Base-by-base conservation (phyloP, 2,888 invertebrate genomes). In the Nysson spinosus region DNA sequence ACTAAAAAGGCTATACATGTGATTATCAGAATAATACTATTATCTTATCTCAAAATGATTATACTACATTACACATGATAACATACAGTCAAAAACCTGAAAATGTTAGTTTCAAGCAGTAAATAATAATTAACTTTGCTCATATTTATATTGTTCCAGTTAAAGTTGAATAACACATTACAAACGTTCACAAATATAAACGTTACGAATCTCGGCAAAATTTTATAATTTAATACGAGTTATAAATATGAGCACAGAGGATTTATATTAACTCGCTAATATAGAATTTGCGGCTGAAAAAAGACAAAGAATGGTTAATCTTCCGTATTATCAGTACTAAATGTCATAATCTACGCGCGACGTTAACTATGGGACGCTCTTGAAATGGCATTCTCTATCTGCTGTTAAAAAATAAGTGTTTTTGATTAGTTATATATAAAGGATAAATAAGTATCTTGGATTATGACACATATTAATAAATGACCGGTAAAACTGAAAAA, bases 11-110 rank as follows among this genome's bases (percentile, higher is more conserved):
- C n/a, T 28, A 28, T 28, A 3, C 2, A 28, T 3, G 28, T 28
- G 9, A 34, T 16, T 28, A 17, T 3, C 14, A 39, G 3, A 11
- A 12, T 7, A 24, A 3, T 0, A 9, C 9, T 40, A 35, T 11
- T 46, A 44, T 58, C 44, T 50, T 30, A 64, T 35, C 39, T 51
- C 6, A 2, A 22, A 20, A 12, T 30, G 24, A 34, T 5, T 34
- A 7, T 17, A 44, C 12, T 5, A 7, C 11, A 9, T 14, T 5
- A 39, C 12, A 2, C 6, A n/a, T 11, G 11, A 16, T 5, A 19
- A 2, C 20, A 2, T 6, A 19, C 7, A 2, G n/a, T 24, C 9
- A 40, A 9, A 14, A 40, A 5, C 14, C 57, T 47, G 12, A 32
- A 67, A 58, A 37, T 20, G 9, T 34, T 32, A 37, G 1, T 12